Evolutionary conservation across 2,888 invertebrate species (phyloP), one percentile per base, ranked within the genome.

Genomic region (Tetragonisca angustula): DNA sequence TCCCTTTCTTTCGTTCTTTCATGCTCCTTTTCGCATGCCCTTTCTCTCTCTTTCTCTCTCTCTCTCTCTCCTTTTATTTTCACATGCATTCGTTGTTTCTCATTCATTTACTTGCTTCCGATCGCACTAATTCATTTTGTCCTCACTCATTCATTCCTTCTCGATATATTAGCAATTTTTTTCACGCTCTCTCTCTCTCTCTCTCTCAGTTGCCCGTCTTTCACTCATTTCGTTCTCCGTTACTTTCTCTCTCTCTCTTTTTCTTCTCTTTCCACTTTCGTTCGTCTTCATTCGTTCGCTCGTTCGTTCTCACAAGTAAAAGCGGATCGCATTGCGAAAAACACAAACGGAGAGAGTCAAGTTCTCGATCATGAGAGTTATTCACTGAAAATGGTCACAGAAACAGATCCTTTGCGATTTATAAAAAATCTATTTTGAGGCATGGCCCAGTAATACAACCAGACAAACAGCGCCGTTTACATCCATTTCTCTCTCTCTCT

Each of bases 351-450:
- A 87, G 81, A 90, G 81, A 89, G 77, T 77, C 76, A 79, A 83
- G 76, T 90, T 36, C 83, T 88, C 87, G 83, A 86, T 76, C 85
- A 86, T 88, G 89, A 91, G 88, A 90, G 87, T 91, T 91, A 90
- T 91, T 91, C 78, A 88, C 86, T 87, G 89, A 89, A 91, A 36
- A 88, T 87, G 82, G 79, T 91, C 88, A 36, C 36, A 83, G 89
- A 92, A 92, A 91, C 91, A 91, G 91, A 89, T 86, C 56, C 62
- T 49, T 71, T 27, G 89, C 89, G 90, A 91, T 91, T 92, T 92
- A 93, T 93, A 93, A 93, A 93, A 93, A 93, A 92, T 92, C 92
- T 93, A 92, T 92, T 76, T 88, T 87, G 89, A 93, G 93, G 92
- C 92, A 91, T 90, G 92, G 92, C 88, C 93, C 91, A 88, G 91